phyloP scores from a whole-genome alignment of 2,888 invertebrate species.

The Formica aserva region DNA sequence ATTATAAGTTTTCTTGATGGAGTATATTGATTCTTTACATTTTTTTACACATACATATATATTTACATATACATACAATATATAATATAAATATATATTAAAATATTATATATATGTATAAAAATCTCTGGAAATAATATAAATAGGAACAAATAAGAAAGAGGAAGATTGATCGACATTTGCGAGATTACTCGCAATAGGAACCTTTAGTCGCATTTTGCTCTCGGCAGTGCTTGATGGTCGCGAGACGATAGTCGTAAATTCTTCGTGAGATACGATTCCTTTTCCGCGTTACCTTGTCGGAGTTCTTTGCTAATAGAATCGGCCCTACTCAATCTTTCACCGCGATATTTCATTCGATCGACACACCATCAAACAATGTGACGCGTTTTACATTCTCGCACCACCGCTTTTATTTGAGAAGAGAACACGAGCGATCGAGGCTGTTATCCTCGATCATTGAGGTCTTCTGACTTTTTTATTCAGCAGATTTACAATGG shows the following conservation, averaged over 20 bases:
- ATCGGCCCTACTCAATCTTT: slow-evolving; percentile 16
- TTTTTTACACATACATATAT: not conserved
- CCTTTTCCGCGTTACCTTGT: not conserved
- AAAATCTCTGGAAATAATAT: not conserved
- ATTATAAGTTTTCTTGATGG: not conserved
- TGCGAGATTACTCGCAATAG: slow-evolving; percentile 10
- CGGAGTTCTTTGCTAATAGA: slow-evolving; percentile 31
- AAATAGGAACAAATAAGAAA: not conserved
- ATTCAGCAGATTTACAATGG: slow-evolving; percentile 59
- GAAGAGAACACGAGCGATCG: slow-evolving; percentile 14
- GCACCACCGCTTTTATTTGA: slow-evolving; percentile 16
- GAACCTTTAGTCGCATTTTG: slow-evolving; percentile 21
- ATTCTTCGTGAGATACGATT: slow-evolving; percentile 33
- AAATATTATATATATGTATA: not conserved
- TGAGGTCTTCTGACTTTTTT: slow-evolving; percentile 20
- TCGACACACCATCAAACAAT: slow-evolving; percentile 6
- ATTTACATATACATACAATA: not conserved
- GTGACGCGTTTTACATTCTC: slow-evolving; percentile 12
- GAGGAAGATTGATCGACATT: not conserved
- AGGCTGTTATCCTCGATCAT: slow-evolving; percentile 28
- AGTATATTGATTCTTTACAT: not conserved
- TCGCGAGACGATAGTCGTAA: slow-evolving; percentile 15
- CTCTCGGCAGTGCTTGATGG: slow-evolving; percentile 1
- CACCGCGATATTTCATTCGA: slow-evolving; percentile 39
- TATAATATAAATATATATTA: not conserved